Percentiles rank a stretch among this genome's conserved stretches.
Conservation (phyloP, 2,888 invertebrate genomes). For the Asteroscopus sphinx region DNA sequence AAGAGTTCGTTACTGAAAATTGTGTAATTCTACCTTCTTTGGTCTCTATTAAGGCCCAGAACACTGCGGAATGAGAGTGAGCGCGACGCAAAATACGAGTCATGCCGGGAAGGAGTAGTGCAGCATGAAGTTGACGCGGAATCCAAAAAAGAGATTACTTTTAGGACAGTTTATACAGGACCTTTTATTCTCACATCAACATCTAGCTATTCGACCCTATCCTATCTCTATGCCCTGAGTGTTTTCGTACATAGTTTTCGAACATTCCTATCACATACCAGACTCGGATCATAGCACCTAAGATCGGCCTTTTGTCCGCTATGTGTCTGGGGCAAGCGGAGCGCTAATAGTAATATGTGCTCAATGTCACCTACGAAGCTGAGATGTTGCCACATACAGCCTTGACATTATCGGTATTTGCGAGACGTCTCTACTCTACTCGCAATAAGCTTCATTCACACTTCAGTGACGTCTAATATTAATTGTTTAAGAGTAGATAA, state of each 20-base stretch:
- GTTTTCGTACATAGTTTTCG: conserved; percentile 7
- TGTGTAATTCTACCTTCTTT: too few species aligned
- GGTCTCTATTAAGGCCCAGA: too few species aligned
- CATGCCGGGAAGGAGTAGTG: too few species aligned
- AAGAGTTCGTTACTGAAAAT: too few species aligned
- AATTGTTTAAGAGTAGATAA: background rate
- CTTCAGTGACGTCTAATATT: conserved; percentile 1
- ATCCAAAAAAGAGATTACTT: too few species aligned
- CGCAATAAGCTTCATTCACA: conserved; percentile 40
- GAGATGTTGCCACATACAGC: conserved; percentile 55
- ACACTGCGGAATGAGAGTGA: too few species aligned
- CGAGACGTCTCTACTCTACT: conserved; percentile 51
- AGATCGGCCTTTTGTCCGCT: conserved; percentile 13
- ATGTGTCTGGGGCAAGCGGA: conserved; percentile 28
- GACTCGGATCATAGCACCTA: conserved; percentile 2
- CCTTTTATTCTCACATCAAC: too few species aligned
- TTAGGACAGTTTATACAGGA: too few species aligned
- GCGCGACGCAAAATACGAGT: too few species aligned
- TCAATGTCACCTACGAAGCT: conserved; percentile 65
- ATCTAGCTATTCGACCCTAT: too few species aligned
- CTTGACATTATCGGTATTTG: conserved; percentile 70
- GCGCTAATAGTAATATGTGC: conserved; percentile 56
- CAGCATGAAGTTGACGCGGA: too few species aligned
- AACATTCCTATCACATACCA: conserved; percentile 12
- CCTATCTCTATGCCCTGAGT: background rate